Conservation (phyloP, 2,888 invertebrate genomes). For the Theretra japonica region DNA sequence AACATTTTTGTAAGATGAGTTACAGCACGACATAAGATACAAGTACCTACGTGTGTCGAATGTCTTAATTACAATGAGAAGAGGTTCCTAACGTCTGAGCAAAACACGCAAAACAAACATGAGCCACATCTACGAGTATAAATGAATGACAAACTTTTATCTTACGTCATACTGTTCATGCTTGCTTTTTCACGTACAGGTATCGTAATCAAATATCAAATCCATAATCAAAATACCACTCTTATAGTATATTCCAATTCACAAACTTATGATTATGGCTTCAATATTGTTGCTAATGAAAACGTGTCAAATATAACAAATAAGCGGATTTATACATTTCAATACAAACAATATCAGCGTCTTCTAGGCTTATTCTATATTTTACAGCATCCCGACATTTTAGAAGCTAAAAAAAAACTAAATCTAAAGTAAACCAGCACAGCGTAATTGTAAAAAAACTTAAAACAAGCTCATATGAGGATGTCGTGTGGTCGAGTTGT, state of each 20-base stretch:
- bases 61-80: constrained; percentile 23
- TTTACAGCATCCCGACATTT: constrained; percentile 62
- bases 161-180: constrained; percentile 23
- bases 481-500: constrained; percentile 61
- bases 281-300: constrained; percentile 38
- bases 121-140: constrained; percentile 10
- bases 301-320: constrained; percentile 48
- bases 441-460: constrained; percentile 63
- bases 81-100: constrained; percentile 10
- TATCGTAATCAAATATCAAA: constrained; percentile 5
- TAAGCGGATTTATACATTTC: constrained; percentile 51
- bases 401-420: constrained; percentile 66
- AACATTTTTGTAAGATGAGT: constrained; percentile 6
- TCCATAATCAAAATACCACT: neutral
- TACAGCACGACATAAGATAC: constrained; percentile 20
- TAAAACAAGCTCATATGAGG: constrained; percentile 73
- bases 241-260: neutral
- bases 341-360: constrained; percentile 56
- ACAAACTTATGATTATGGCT: constrained; percentile 46
- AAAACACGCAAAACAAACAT: constrained; percentile 8
- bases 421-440: constrained; percentile 71
- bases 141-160: constrained; percentile 14
- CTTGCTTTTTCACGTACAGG: constrained; percentile 1
- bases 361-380: constrained; percentile 60
- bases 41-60: constrained; percentile 14